Base-by-base conservation (phyloP, 2,113 vertebrate species). In the Smithornis capensis region DNA sequence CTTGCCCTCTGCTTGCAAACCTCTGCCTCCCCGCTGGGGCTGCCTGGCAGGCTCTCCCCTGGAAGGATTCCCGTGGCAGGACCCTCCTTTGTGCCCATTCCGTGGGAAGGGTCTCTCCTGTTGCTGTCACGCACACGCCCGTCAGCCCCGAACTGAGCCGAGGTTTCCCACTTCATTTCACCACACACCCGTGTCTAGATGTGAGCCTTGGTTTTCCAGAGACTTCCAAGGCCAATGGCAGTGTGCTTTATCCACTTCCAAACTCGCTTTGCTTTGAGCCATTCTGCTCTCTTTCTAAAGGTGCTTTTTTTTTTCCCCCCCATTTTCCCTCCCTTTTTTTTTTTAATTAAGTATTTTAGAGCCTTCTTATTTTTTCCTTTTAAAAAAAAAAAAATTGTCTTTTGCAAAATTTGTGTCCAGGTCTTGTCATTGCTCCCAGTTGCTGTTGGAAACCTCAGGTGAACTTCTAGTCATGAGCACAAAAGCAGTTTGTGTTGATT, bases 321-420 rank as follows among this genome's bases (percentile, higher is more conserved):
- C 11, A 5, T 40, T 63, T 38, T 38, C 56, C n/a, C 13, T 11
- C 21, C 14, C 4, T 53, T 55, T 25, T 67, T 63, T 57, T 62
- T 59, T 81, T 79, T 59, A 29, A 59, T 74, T 80, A 75, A 83
- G 28, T 89, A 71, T 87, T 94, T 92, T 90, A 84, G 38, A 87
- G 10, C 62, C 19, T 76, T 67, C 42, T 77, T 38, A 40, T 76
- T 88, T 87, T 75, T 81, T 33, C 4, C 47, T 19, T 70, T 94
- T 27, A 9, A 56, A 96, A 95, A 79, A 64, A 64, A 65, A 67
- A 67, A n/a, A 67, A 35, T 79, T 40, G 59, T 86, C 82, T 91
- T 95, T 95, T 95, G 68, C 89, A 93, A 93, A 83, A 63, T 40
- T 44, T 16, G 81, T 87, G 88, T 93, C 93, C 89, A 94, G 82